These are phyloP conservation scores for Coleophora flavipennella DNA, from an alignment of 2,888 invertebrate species.

Conservation along the genomic window DNA sequence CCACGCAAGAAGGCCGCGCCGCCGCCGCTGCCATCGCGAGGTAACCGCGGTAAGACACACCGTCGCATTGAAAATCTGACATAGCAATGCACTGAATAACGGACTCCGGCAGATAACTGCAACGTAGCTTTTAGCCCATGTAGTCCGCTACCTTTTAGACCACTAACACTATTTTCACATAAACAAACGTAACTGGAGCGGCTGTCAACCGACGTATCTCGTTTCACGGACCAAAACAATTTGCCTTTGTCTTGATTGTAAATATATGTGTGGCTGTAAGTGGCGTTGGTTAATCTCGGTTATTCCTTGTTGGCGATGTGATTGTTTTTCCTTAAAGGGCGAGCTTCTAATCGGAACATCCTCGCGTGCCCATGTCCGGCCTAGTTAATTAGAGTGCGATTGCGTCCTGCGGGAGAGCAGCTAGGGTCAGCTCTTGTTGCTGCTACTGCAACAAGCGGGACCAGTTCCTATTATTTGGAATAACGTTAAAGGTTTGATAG, in stretches of 20 bases:
- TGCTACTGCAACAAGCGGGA: slow-evolving; percentile 24
- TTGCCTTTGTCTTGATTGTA: slow-evolving; percentile 1
- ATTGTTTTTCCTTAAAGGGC: slow-evolving; percentile 68
- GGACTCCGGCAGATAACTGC: slow-evolving; percentile 9
- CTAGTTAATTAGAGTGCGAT: slow-evolving; percentile 61
- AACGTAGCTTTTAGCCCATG: too few relatives aligned
- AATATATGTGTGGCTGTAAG: slow-evolving; percentile 1
- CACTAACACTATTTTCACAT: too few relatives aligned
- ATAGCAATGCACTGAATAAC: slow-evolving; percentile 25
- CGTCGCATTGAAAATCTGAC: slow-evolving; percentile 30
- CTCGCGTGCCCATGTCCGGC: slow-evolving; percentile 44
- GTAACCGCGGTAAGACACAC: slow-evolving; percentile 6
- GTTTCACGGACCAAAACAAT: slow-evolving; percentile 1
- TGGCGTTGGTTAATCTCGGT: slow-evolving; percentile 39
- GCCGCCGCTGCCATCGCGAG: slow-evolving; percentile 8
- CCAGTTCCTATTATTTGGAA: slow-evolving; percentile 26
- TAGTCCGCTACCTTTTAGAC: too few relatives aligned
- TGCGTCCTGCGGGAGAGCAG: slow-evolving; percentile 42
- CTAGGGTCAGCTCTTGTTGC: slow-evolving; percentile 36
- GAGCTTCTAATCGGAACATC: slow-evolving; percentile 61
- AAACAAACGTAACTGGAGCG: too few relatives aligned
- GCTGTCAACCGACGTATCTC: neutral
- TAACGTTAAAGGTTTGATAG: neutral
- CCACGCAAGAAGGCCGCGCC: slow-evolving; percentile 13
- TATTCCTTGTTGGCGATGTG: slow-evolving; percentile 59